Evolutionary conservation across 2,797 vertebrate species (phyloP), one percentile per base, ranked within the genome.

Genomic region (Eulemur rubriventer): DNA sequence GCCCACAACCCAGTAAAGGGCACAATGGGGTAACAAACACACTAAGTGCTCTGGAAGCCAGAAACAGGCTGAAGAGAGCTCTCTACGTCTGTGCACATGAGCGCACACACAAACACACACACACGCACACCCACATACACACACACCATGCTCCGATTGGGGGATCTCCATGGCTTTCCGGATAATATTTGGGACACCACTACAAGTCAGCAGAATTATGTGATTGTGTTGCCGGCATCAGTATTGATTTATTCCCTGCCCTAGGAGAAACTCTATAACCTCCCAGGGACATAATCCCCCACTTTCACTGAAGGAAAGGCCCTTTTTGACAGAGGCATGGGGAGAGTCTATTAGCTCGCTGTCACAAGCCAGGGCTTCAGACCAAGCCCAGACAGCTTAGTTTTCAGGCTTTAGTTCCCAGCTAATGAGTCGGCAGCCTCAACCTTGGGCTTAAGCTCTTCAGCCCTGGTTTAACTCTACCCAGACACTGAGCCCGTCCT

Each of bases 281-380:
- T 97, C 97, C 96, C 87, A 75, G 95, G 82, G 95, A 94, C 79
- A 78, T 96, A 97, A 96, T 97, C 97, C 93, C 96, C 92, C 78
- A 72, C 95, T 92, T 95, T 95, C 93, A 48, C 87, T 3, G 67
- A 92, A 89, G 91, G 94, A 80, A 89, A 97, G 93, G 33, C 84
- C 91, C 67, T 63, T 89, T 33, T 41, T 95, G 90, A 93, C 93
- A 87, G 92, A 75, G 55, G 81, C 48, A 7, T 72, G 46, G 80
- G 72, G 92, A 95, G 57, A 96, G 84, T 83, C 88, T 92, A 76
- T 97, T 96, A 97, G 95, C 91, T 94, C 46, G 0, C 95, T 86
- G 92, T 81, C 59, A 16, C 93, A 96, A 94, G 92, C 87, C 69
- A 0, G 78, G 67, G 87, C 73, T 96, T 76, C 81, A 69, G 33